Base-by-base conservation (phyloP, 2,888 invertebrate species). In the Amaurobius ferox region DNA sequence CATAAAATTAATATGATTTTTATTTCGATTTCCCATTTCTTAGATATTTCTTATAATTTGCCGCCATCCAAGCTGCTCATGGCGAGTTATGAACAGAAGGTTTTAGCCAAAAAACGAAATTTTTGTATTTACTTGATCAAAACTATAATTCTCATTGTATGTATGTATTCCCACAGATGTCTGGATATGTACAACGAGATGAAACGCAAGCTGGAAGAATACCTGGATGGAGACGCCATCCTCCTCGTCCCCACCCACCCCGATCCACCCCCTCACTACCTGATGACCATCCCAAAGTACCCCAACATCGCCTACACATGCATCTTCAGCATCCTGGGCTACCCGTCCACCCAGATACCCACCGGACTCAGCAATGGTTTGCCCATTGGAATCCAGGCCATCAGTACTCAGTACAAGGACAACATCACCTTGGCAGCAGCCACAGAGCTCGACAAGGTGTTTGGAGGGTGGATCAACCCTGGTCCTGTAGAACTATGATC, bases 201-300 rank as follows among this genome's bases (percentile, higher is more conserved):
- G 3, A 39, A 73, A 11, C 23, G 23, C 19, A 66, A 66, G 28
- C 39, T 85, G 32, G 40, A 85, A 19, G 30, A 78, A 3, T 28
- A 68, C 26, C 55, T 85, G 7, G 9, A 67, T 7, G 91, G 93
- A 32, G 94, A 98, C 90, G 98, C 97, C 0, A 94, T 98, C 1
- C 94, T 98, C 87, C 92, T 98, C 32, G 97, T 95, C 90, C 98
- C 98, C 0, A 95, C 96, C 0, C 96, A 97, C 92, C 97, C 98
- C 0, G 95, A 95, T 13, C 94, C 95, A 9, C 97, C 98, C 0
- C 96, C 95, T 0, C 95, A 96, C 90, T 97, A 98, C 91, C 94
- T 96, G 90, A 96, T 97, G 90, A 96, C 97, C 0, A 90, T 97
- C 29, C 90, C 95, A 26, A 94, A 95, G 89, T 94, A 96, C 13